Evolutionary conservation across 2,888 invertebrate species (phyloP), one percentile per base, ranked within the genome.

Genomic region (Heliconius cydno): DNA sequence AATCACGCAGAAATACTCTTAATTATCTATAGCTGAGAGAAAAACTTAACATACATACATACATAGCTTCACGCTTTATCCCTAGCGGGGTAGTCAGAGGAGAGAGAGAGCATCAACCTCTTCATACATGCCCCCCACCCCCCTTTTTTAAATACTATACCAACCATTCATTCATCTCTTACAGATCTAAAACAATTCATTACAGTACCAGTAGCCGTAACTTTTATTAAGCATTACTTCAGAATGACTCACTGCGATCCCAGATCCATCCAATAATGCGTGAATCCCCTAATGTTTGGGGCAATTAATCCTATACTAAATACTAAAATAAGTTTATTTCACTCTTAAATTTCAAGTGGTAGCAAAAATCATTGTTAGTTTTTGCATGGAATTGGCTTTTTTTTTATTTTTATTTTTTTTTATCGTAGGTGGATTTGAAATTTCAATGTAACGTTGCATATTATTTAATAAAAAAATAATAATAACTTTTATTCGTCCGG

Each of bases 301-400:
- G 90, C 90, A 90, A 92, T 93, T 92, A 93, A 91, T 89, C 89
- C 87, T 84, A 88, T 90, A 92, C 92, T 93, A 91, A 94, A 94
- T 93, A 92, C 90, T 90, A 87, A 90, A 92, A 92, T 92, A 90
- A 90, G 87, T 90, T 90, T 89, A 89, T 90, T 91, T 90, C 89
- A 88, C 87, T 84, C 84, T 84, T 70, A 85, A 86, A 86, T 85
- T 86, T 88, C 85, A 89, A 87, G 85, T 85, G 85, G 86, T 79
- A 84, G 83, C 80, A 83, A 83, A 83, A 85, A 83, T 85, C 85
- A 82, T 78, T 76, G 81, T 81, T 86, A 83, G 86, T 41, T 60
- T 66, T 68, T 81, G 25, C 79, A 77, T 85, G 85, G 86, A 87
- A 79, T 80, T 66, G 84, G 83, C 84, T 83, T 83, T 19, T 76